phyloP scores from a whole-genome alignment of 1,140 invertebrate species.

The Adoxophyes honmai region DNA sequence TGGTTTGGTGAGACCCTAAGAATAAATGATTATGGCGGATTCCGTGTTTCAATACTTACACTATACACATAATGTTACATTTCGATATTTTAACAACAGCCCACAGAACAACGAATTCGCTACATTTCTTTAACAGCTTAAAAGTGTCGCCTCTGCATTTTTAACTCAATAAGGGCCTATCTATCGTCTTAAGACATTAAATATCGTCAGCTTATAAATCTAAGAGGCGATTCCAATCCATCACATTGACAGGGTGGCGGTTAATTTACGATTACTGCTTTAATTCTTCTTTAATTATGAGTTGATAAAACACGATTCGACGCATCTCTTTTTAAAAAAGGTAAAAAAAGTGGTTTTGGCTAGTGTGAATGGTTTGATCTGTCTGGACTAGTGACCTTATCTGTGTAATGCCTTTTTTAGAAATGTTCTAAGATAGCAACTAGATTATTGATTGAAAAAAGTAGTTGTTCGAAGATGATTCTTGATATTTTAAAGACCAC shows the following conservation, averaged over 20 bases:
- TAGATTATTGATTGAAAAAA: too few relatives aligned
- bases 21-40: too few relatives aligned
- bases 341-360: not conserved
- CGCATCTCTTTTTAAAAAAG: not conserved
- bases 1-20: too few relatives aligned
- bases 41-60: too few relatives aligned
- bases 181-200: constrained; percentile 3
- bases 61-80: too few relatives aligned
- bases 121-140: not conserved
- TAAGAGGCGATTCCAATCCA: constrained; percentile 1
- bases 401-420: too few relatives aligned
- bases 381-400: not conserved
- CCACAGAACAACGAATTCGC: not conserved
- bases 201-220: not conserved
- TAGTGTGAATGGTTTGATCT: not conserved
- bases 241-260: not conserved
- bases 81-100: too few relatives aligned
- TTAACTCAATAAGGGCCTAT: not conserved
- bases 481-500: too few relatives aligned
- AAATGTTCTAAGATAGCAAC: too few relatives aligned
- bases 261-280: not conserved
- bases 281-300: not conserved
- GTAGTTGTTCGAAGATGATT: too few relatives aligned
- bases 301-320: not conserved
- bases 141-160: not conserved